Conservation (phyloP, 2,888 invertebrate species). For the Meiosimyza platycephala region DNA sequence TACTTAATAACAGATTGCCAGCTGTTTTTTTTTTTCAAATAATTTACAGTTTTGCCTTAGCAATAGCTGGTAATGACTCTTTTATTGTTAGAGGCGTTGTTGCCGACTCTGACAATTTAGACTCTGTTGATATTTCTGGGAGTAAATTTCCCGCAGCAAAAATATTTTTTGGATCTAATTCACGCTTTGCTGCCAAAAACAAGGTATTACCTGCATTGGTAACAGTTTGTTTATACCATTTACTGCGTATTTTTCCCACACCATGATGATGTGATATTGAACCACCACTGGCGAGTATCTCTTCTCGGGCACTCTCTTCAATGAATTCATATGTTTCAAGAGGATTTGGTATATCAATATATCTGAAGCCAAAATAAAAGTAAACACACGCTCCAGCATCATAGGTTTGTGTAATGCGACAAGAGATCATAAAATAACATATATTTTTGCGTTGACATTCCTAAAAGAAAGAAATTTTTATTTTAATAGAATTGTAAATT, state of each 20-base stretch:
- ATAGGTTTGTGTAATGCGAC: constrained; percentile 94
- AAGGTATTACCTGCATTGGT: constrained; percentile 83
- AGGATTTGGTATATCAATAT: constrained; percentile 73
- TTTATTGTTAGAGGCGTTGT: not conserved
- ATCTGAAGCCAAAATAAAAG: constrained; percentile 91
- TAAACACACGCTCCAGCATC: constrained; percentile 98
- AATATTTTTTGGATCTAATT: constrained; percentile 93
- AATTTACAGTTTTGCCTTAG: constrained; percentile 56
- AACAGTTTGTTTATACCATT: constrained; percentile 88
- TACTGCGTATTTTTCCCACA: constrained; percentile 90
- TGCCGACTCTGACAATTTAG: constrained; percentile 11
- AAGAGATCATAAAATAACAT: constrained; percentile 76
- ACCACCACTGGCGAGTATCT: constrained; percentile 83
- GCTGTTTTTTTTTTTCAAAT: not conserved
- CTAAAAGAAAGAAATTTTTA: constrained; percentile 42
- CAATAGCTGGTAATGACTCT: constrained; percentile 24
- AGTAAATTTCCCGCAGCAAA: constrained; percentile 89
- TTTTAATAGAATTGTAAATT: too few species aligned
- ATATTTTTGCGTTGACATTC: constrained; percentile 75
- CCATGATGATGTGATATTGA: constrained; percentile 98
- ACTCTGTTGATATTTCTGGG: constrained; percentile 38
- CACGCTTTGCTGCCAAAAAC: constrained; percentile 83
- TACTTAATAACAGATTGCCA: too few species aligned
- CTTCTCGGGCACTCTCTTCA: constrained; percentile 89
- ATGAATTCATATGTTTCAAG: constrained; percentile 86